Base-by-base conservation (phyloP, 2,888 invertebrate genomes). In the Amiota communis region DNA sequence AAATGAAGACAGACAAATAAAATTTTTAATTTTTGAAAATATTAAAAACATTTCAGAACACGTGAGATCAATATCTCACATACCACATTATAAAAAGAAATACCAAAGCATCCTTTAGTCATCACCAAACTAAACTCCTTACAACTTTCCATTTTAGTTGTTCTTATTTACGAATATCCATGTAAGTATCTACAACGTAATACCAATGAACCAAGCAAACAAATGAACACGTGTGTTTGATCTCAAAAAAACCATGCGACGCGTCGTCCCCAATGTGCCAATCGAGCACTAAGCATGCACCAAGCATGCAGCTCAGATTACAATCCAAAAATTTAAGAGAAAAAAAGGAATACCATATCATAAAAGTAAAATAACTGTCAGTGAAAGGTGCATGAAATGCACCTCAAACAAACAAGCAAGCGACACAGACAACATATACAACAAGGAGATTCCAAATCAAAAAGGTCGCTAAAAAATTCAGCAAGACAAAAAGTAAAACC, bases 241-340 rank as follows among this genome's bases (percentile, higher is more conserved):
- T 36, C 36, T 4, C 6, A 12, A 63, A 65, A 49, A 47, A n/a
- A n/a, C n/a, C n/a, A n/a, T n/a, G n/a, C 47, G 9, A 9, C n/a
- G 6, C 36, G 36, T 36, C 36, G 36, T 36, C 36, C 36, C 13
- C n/a, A 11, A 10, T 10, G 10, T 64, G 15, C 64, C 64, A 64
- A 46, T 48, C 48, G 65, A 48, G 48, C 49, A 49, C 47, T 49
- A 48, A 49, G 48, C 65, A 65, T 65, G 48, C 65, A 65, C 48
- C 65, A n/a, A 65, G 49, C 65, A 65, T 20, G 65, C 65, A 65
- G 48, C 65, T 65, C 65, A 17, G 65, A 65, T 65, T 65, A 65
- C 65, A 59, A 20, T 49, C n/a, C 48, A 49, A 49, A 46, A 15
- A 48, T n/a, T 12, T 48, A 65, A 65, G 65, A 48, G 17, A 46